phyloP scores from a whole-genome alignment of 2,113 vertebrate genomes.

The Strigops habroptila region DNA sequence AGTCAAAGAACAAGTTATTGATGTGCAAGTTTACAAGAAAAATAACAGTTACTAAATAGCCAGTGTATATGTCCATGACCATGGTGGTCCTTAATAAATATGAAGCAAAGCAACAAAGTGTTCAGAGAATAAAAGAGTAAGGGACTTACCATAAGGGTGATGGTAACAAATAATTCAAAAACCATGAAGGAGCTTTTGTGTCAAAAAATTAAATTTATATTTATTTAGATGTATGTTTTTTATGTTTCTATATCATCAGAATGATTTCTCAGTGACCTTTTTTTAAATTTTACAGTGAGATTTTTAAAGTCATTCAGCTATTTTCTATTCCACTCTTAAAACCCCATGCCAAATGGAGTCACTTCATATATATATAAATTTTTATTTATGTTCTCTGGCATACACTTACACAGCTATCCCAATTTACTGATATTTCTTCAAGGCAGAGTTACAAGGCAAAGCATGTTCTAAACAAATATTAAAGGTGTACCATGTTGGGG shows the following conservation, averaged over 20 bases:
- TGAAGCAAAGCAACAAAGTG: background rate
- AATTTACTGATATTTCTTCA: background rate
- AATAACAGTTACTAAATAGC: background rate
- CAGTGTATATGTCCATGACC: background rate
- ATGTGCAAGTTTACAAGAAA: background rate
- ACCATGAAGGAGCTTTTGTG: background rate
- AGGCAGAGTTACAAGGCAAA: background rate
- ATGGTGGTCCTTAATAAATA: background rate
- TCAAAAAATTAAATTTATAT: background rate
- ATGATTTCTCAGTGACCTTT: background rate
- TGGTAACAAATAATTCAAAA: background rate
- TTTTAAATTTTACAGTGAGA: background rate
- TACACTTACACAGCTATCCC: background rate
- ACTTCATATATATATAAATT: background rate
- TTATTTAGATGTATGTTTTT: background rate
- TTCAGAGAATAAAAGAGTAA: background rate
- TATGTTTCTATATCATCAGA: background rate
- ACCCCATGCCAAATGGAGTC: background rate
- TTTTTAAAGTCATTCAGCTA: background rate
- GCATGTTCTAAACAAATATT: background rate
- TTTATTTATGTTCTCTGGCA: background rate
- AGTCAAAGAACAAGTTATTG: background rate
- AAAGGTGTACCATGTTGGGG: background rate
- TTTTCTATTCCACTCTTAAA: background rate
- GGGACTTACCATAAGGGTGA: background rate